Evolutionary conservation across 2,113 vertebrate species (phyloP), one percentile per base, ranked within the genome.

Genomic region (Himantopus leucocephalus): DNA sequence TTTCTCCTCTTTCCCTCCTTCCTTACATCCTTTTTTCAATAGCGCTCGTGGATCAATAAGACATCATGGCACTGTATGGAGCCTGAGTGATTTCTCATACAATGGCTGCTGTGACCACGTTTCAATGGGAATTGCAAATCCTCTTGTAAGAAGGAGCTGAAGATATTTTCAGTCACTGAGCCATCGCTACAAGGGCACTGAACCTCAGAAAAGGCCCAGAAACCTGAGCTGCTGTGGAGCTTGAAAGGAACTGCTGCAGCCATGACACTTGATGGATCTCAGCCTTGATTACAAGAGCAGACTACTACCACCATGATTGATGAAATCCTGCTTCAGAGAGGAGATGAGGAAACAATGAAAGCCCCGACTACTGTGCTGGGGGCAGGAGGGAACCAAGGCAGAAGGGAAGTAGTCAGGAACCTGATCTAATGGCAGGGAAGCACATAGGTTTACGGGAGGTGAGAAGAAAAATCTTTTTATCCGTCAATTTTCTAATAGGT

Each of bases 121-220:
- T 91, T 94, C 96, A 91, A 34, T 85, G 94, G 95, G 96, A 97
- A 95, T 81, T 90, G 80, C 81, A 97, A 96, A 96, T 60, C 17
- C 2, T 30, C 79, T 71, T 84, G 62, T 62, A 82, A 89, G 89
- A 81, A 70, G 77, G 68, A 67, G 80, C 73, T 68, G 83, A 66
- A 45, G 79, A 78, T 58, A 56, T 71, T 92, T 75, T 71, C 41
- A 74, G 90, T 73, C 17, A 7, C 63, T 1, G 23, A 92, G 82
- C 41, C 75, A 73, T 26, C 48, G 80, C 71, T 66, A 43, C 50
- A 34, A 73, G 53, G 83, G 55, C 60, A 63, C 75, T 35, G 75
- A 93, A 78, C 75, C 85, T 94, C 90, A 85, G 93, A 83, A 88
- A 91, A 52, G 63, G 52, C 77, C 84, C 77, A 86, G 92, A 88